Percentiles rank a stretch among this genome's conserved stretches.
Evolutionary conservation across 1,140 invertebrate species (phyloP).

Genomic region (Pogonognathellus flavescens): DNA sequence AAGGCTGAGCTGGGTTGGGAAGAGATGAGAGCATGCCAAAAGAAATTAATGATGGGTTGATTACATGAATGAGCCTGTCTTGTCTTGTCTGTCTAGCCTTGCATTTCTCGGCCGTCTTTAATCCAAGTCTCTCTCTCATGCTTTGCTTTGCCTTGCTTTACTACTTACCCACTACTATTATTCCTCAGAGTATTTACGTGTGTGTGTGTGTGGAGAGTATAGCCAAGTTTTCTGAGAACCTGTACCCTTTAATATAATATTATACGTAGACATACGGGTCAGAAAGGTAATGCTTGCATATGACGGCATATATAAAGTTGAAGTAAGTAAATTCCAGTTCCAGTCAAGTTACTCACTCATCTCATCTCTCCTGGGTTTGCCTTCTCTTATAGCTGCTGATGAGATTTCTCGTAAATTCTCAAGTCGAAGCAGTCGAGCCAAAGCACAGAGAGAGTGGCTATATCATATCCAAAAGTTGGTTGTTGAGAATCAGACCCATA

Average conservation of each 20-base stretch:
- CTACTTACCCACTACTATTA: background rate
- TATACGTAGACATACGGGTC: background rate
- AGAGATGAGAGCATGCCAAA: constrained; percentile 61
- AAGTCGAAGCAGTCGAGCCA: background rate
- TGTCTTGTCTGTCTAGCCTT: constrained; percentile 50
- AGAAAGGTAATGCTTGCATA: constrained; percentile 8
- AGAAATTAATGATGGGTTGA: constrained; percentile 64
- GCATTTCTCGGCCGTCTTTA: constrained; percentile 39
- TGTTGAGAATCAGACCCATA: constrained; percentile 21
- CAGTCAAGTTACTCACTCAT: constrained; percentile 43
- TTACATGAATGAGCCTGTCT: constrained; percentile 56
- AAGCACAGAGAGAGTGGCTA: background rate
- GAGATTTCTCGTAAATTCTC: constrained; percentile 46
- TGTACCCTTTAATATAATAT: background rate
- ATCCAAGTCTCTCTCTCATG: constrained; percentile 10
- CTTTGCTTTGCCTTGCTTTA: background rate
- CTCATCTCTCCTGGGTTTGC: constrained; percentile 1
- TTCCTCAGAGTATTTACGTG: too few relatives aligned
- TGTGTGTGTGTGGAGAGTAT: background rate
- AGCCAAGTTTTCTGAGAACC: background rate
- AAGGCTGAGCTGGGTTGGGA: constrained; percentile 18
- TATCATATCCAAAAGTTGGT: background rate
- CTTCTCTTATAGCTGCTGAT: background rate
- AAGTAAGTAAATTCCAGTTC: constrained; percentile 28
- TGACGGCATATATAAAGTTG: too few relatives aligned